A percentile compares a stretch with the other conserved stretches of the same genome.
Evolutionary conservation across 1,140 invertebrate species (phyloP).

Genomic region (Diploscapter pachys): DNA sequence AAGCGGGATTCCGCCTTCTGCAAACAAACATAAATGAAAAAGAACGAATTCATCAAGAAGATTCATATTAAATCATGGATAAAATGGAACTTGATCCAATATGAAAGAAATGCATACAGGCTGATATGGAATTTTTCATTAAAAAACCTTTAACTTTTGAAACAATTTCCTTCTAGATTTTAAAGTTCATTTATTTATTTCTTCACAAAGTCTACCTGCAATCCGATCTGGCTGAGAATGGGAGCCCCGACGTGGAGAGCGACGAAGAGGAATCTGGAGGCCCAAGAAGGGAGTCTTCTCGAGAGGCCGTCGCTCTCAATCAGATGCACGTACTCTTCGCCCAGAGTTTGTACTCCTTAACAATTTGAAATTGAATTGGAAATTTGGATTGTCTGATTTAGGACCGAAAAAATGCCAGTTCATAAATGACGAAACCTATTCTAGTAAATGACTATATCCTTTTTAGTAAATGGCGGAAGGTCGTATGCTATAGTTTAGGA

Average conservation of each 20-base stretch:
- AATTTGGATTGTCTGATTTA: too few relatives aligned
- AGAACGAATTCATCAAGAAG: too few relatives aligned
- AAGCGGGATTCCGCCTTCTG: constrained; percentile 22
- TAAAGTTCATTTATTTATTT: too few relatives aligned
- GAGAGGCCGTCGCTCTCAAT: constrained; percentile 37
- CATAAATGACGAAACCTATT: too few relatives aligned
- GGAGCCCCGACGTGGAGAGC: constrained; percentile 33
- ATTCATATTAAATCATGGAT: not conserved
- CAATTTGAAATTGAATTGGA: not conserved
- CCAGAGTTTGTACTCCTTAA: constrained; percentile 47
- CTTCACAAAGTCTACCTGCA: constrained; percentile 13
- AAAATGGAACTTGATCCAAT: not conserved
- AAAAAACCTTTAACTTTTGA: too few relatives aligned
- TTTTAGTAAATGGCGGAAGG: too few relatives aligned
- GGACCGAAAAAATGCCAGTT: not conserved
- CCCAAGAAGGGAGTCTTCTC: constrained; percentile 14
- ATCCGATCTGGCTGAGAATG: constrained; percentile 21
- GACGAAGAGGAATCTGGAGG: constrained; percentile 29
- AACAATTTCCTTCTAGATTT: too few relatives aligned
- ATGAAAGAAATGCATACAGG: not conserved
- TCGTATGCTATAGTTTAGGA: too few relatives aligned
- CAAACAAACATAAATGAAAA: not conserved
- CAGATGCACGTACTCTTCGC: constrained; percentile 52
- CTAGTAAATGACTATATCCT: too few relatives aligned
- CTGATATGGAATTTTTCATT: too few relatives aligned